Base-by-base conservation (phyloP, 2,888 invertebrate species). In the Hylaea fasciaria region DNA sequence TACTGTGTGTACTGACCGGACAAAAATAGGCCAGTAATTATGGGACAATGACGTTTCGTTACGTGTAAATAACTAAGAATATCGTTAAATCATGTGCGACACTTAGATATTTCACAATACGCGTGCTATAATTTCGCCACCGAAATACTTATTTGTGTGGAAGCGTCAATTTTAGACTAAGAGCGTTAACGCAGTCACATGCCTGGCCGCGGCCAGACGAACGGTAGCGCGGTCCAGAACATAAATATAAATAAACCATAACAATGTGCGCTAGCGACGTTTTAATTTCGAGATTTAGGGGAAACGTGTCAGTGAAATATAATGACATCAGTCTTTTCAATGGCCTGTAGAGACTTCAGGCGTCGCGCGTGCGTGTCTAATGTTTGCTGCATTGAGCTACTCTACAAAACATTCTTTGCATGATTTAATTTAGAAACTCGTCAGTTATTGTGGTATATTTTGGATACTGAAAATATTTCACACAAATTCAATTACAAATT, bases 241-340 rank as follows among this genome's bases (percentile, higher is more conserved):
- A 81, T 80, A 83, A 78, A 81, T 86, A 85, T 82, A 83, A 87
- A 89, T 85, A 85, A 83, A 80, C 81, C 77, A 82, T 84, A 82
- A 87, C 81, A 85, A 87, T 85, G 81, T 80, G 78, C 78, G 72
- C 71, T 65, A 75, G 39, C 29, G 51, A 39, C 29, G 47, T 28
- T 56, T 55, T 57, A 43, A 73, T 76, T 82, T 77, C 70, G 70
- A 76, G 82, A 83, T 82, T 77, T 78, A 82, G 82, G 81, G 47
- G 58, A 74, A 77, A 72, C 72, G 65, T 69, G 68, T 76, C 74
- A 72, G 77, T 72, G 73, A 65, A 72, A 72, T 73, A 75, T 69
- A 74, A 78, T 72, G 76, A 72, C 78, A 80, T 83, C 78, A 85
- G 79, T 84, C 77, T 83, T 82, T 76, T 77, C 75, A 82, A 82